Percentiles rank a stretch among this genome's conserved stretches.
Evolutionary conservation across 2,113 vertebrate genomes (phyloP).

Genomic region (Chroicocephalus ridibundus): DNA sequence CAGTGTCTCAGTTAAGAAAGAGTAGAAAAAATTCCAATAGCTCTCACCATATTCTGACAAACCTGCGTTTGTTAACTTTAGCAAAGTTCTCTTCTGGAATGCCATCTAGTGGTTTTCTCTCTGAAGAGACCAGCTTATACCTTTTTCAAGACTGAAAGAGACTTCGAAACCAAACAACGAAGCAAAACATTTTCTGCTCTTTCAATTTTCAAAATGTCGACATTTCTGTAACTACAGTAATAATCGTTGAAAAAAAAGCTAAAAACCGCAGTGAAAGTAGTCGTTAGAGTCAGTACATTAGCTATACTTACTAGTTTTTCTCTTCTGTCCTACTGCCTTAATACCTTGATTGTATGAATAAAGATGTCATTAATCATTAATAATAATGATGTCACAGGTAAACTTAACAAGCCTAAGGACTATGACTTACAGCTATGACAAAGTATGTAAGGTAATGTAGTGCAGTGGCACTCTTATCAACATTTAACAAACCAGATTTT

Average conservation of each 20-base stretch:
- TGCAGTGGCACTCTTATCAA: background rate
- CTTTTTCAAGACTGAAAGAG: background rate
- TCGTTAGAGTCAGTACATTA: background rate
- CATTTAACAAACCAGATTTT: background rate
- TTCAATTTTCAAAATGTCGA: background rate
- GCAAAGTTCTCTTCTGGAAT: conserved; percentile 18
- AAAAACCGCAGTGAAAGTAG: background rate
- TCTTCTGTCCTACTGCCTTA: background rate
- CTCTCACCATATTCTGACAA: background rate
- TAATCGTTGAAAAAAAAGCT: background rate
- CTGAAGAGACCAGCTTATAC: background rate
- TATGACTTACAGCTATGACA: background rate
- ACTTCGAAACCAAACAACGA: background rate
- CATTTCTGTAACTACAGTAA: background rate
- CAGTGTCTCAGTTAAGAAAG: background rate
- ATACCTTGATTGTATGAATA: background rate
- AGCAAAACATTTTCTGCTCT: background rate
- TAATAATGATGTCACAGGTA: background rate
- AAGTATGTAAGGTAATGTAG: background rate
- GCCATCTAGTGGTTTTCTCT: conserved; percentile 68
- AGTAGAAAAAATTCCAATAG: background rate
- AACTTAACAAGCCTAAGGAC: background rate
- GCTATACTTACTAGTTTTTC: background rate
- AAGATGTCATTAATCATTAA: background rate
- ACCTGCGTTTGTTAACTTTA: background rate